Evolutionary conservation across 2,888 invertebrate genomes (phyloP).

Genomic region (Cheilosia scutellata): DNA sequence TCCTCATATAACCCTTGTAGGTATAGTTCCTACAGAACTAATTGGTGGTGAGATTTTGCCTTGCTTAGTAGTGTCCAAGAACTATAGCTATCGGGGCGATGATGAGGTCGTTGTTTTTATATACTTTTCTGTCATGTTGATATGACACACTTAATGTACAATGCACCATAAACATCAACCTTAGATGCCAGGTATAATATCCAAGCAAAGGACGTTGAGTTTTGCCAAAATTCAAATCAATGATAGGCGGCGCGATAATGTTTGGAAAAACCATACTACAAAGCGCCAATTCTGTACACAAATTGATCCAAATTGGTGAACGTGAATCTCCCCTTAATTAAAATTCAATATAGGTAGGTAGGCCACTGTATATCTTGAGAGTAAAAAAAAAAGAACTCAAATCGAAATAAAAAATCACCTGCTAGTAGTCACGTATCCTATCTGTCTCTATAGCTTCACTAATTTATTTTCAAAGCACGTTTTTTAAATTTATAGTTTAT

Average conservation of each 20-base stretch:
- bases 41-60: no score
- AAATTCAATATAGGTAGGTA: slow-evolving; percentile 30
- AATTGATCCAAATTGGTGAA: slow-evolving; percentile 2
- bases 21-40: no score
- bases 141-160: no score
- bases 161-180: no score
- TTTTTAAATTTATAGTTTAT: slow-evolving; percentile 8
- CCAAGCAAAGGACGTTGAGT: not conserved
- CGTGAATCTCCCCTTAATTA: slow-evolving; percentile 1
- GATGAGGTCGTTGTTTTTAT: no score
- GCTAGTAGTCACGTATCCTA: slow-evolving; percentile 38
- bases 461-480: slow-evolving; percentile 30
- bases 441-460: not conserved
- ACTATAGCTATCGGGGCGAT: no score
- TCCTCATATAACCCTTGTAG: no score
- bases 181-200: no score
- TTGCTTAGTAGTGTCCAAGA: no score
- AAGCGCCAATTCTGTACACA: slow-evolving; percentile 2
- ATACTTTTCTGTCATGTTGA: no score
- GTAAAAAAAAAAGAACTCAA: not conserved
- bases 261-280: not conserved
- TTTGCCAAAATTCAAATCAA: not conserved
- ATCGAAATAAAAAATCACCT: slow-evolving; percentile 33
- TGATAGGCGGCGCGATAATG: not conserved
- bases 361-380: not conserved